Base-by-base conservation (phyloP, 2,113 vertebrate species). In the Hystrix cristata region DNA sequence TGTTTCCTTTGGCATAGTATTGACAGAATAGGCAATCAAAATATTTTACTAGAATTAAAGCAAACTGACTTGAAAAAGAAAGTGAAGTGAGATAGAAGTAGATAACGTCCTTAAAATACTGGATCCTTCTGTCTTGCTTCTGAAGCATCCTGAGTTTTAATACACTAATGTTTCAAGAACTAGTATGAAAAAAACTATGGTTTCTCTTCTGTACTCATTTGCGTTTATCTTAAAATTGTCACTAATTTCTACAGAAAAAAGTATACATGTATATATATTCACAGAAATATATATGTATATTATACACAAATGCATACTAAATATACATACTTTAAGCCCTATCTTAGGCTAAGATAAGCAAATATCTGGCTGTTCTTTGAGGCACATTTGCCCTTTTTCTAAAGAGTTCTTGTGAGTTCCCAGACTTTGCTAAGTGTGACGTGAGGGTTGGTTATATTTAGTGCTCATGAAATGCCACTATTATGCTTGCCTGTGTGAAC, bases 311-410 rank as follows among this genome's bases (percentile, higher is more conserved):
- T 76, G 72, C 25, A 76, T 76, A 76, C 51, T 76, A 76, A 48
- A 76, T 48, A 29, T 14, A 48, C 43, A 29, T 48, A 25, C 11
- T 53, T 71, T 72, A 72, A 94, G 51, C 31, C 12, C n/a, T 29
- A 46, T 48, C 53, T 88, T n/a, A 95, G 79, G 72, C 23, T 86
- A 89, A 92, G 87, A 72, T 12, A 85, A 86, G 31, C 43, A 89
- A 83, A 90, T 60, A 15, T 10, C 51, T 34, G 53, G 43, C 48
- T 83, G 29, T 65, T 43, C 74, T 80, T 81, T 8, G 34, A 94
- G 67, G n/a, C 11, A 69, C 27, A 6, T 43, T 34, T 1, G 14
- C 46, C 53, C 65, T 55, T 89, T 87, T 11, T 8, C 25, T 64
- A 23, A 71, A 96, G 92, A 48, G 55, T 27, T 82, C 34, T 60